A percentile compares a stretch with the other conserved stretches of the same genome.
Evolutionary conservation across 2,888 invertebrate species (phyloP).

Genomic region (Eupithecia pulchellata): DNA sequence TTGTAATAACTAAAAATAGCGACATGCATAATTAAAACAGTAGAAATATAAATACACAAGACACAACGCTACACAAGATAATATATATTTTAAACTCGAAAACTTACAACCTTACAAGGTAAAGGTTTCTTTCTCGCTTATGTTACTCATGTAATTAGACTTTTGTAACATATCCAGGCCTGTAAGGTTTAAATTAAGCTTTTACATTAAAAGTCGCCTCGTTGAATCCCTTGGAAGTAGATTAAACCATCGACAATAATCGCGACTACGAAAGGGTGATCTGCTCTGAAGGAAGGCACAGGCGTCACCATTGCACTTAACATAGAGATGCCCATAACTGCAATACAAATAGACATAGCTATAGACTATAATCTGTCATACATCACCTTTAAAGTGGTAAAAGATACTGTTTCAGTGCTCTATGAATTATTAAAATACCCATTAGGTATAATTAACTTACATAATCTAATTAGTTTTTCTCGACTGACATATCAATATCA

Average conservation of each 20-base stretch:
- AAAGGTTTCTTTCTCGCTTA: no score
- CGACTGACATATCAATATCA: background rate
- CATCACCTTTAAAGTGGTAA: background rate
- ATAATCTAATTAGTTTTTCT: background rate
- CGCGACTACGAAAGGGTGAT: constrained; percentile 17
- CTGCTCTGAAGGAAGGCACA: constrained; percentile 7
- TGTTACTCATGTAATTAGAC: no score
- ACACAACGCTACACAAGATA: no score
- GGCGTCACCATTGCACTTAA: background rate
- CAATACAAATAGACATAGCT: constrained; percentile 3
- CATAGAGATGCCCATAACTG: constrained; percentile 1
- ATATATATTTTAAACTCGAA: no score
- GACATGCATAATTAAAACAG: no score
- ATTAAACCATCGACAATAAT: constrained; percentile 12
- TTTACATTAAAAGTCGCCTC: constrained; percentile 5
- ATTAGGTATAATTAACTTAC: background rate
- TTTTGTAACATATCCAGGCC: no score
- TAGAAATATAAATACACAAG: no score
- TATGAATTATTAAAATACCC: background rate
- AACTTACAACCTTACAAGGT: no score
- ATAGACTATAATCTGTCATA: background rate
- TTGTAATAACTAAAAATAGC: no score
- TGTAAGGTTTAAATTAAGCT: no score
- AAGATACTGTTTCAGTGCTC: background rate
- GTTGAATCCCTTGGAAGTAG: constrained; percentile 8